Percentiles rank a stretch among this genome's conserved stretches.
These are phyloP conservation scores for Lepidurus arcticus DNA, from an alignment of 1,140 invertebrate genomes.

Conservation along the genomic window DNA sequence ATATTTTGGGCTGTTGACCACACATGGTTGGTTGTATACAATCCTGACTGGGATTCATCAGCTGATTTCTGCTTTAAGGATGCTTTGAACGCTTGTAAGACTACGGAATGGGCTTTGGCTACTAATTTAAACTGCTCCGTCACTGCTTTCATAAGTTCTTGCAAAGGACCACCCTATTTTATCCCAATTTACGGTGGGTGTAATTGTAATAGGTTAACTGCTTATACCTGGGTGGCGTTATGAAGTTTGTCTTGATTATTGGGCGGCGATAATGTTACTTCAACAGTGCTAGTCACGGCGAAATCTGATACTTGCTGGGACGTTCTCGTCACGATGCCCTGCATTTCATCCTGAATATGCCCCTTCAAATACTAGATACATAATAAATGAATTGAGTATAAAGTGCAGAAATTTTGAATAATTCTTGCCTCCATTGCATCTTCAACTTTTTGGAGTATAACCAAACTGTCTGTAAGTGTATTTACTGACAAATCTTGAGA, in stretches of 20 bases:
- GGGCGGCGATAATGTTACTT: slow-evolving; percentile 38
- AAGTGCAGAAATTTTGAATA: neutral
- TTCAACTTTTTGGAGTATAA: slow-evolving; percentile 73
- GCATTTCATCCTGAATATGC: slow-evolving; percentile 71
- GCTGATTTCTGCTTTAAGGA: slow-evolving; percentile 44
- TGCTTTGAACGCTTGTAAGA: slow-evolving; percentile 58
- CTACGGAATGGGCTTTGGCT: slow-evolving; percentile 59
- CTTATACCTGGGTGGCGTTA: neutral
- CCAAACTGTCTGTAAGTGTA: slow-evolving; percentile 56
- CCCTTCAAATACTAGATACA: slow-evolving; percentile 63
- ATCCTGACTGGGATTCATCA: slow-evolving; percentile 35
- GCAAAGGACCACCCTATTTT: neutral
- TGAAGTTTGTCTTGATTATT: slow-evolving; percentile 32
- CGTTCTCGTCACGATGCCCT: slow-evolving; percentile 66
- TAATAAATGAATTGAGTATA: slow-evolving; percentile 4
- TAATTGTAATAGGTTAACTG: neutral
- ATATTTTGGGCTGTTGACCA: slow-evolving; percentile 84
- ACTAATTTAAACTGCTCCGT: slow-evolving; percentile 69
- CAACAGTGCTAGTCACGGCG: slow-evolving; percentile 31
- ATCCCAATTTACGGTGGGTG: slow-evolving; percentile 38
- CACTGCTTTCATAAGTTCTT: slow-evolving; percentile 49
- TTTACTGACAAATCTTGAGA: neutral
- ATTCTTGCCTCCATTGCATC: slow-evolving; percentile 67
- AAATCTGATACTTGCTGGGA: slow-evolving; percentile 64
- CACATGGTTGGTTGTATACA: slow-evolving; percentile 73